Evolutionary conservation across 2,888 invertebrate species (phyloP).

Genomic region (Cheilosia pagana): DNA sequence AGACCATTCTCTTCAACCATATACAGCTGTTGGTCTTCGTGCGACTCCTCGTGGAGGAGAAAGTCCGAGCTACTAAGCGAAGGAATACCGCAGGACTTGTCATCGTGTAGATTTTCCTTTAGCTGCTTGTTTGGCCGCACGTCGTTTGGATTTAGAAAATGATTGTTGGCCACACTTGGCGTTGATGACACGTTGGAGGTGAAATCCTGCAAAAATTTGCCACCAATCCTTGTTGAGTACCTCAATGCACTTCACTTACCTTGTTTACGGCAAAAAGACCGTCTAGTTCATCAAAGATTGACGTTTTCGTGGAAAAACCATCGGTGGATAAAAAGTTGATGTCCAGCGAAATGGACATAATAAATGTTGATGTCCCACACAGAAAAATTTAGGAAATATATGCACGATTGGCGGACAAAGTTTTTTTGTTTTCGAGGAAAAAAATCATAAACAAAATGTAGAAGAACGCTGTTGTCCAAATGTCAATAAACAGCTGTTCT

Average conservation of each 20-base stretch:
- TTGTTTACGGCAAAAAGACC: conserved; percentile 53
- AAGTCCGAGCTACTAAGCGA: conserved; percentile 59
- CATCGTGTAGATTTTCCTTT: conserved; percentile 29
- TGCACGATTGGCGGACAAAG: background rate
- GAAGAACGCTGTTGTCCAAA: too few species aligned
- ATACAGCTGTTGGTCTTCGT: conserved; percentile 77
- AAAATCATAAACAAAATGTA: conserved; percentile 31
- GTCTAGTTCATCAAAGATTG: conserved; percentile 71
- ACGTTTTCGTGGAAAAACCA: conserved; percentile 54
- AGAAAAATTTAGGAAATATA: background rate
- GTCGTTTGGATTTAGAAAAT: background rate
- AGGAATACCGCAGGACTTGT: conserved; percentile 56
- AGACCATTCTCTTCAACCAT: conserved; percentile 77
- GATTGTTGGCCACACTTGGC: background rate
- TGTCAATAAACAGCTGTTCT: conserved; percentile 33
- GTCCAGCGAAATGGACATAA: conserved; percentile 70
- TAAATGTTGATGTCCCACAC: background rate
- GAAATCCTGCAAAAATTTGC: conserved; percentile 14
- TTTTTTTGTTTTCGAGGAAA: background rate
- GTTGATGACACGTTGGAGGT: conserved; percentile 3
- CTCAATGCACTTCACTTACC: conserved; percentile 17
- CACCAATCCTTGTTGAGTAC: too few species aligned
- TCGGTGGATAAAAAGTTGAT: conserved; percentile 58
- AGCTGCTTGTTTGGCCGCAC: background rate
- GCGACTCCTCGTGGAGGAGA: conserved; percentile 74